Evolutionary conservation across 2,113 vertebrate genomes (phyloP), one percentile per base, ranked within the genome.

Genomic region (Leptosomus discolor): DNA sequence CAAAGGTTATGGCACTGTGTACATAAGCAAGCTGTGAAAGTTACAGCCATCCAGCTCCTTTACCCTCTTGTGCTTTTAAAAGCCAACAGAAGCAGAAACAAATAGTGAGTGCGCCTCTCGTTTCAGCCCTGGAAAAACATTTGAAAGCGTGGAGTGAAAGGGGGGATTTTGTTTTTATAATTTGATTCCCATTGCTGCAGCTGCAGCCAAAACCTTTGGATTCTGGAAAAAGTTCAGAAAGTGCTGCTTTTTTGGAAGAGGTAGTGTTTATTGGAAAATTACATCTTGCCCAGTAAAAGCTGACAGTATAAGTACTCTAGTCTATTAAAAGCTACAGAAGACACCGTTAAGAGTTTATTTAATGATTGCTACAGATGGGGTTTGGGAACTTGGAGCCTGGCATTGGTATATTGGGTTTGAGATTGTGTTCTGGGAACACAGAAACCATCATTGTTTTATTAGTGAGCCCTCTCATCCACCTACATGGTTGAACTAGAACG

Each of bases 31-130:
- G 98, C 97, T 98, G 97, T 97, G 97, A 97, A 97, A 96, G 97
- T 96, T 95, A 96, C 94, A 96, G 95, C 93, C 94, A 84, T 91
- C 94, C 97, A 88, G 85, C 95, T 94, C 95, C 95, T 95, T 96
- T 95, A 96, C 89, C 93, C 88, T 95, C 94, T 92, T 57, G 60
- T 78, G 90, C 91, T 97, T 97, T 97, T 97, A 97, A 96, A 97
- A 97, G 96, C 95, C 97, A 98, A 97, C 97, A 97, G 96, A 96
- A 98, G 97, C 97, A 96, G 97, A 97, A 97, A 97, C 97, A 97
- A 97, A 97, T 95, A 97, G 92, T 32, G 86, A 97, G 90, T 4
- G 39, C 11, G 61, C 95, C 91, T 94, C 94, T 97, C 78, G 9
- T 88, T 95, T 95, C 91, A 91, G 92, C 95, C 90, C 94, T 96